Conservation (phyloP, 2,888 invertebrate species). For the Caenorhabditis sinica region DNA sequence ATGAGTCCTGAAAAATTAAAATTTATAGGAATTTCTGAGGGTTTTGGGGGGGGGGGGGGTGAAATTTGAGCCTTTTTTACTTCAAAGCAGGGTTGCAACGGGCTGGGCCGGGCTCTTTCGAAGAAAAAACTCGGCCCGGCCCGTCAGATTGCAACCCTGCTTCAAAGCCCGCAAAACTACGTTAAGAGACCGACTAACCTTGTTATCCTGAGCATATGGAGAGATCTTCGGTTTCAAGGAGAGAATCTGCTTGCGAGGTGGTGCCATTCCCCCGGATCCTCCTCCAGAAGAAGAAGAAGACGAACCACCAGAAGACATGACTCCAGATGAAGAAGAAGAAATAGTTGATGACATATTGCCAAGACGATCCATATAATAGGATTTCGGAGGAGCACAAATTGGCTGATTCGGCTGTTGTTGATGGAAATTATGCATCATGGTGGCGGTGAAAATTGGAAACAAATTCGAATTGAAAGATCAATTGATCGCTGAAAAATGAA, state of each 20-base stretch:
- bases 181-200: neutral
- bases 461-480: neutral
- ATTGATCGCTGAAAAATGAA: neutral
- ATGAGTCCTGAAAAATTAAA: slow-evolving; percentile 26
- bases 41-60: too few relatives aligned
- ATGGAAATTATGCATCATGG: neutral
- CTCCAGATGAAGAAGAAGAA: slow-evolving; percentile 14
- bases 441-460: too few relatives aligned
- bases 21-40: neutral
- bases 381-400: neutral
- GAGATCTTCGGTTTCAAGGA: slow-evolving; percentile 54
- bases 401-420: neutral
- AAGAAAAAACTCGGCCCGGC: too few relatives aligned
- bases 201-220: slow-evolving; percentile 38
- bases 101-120: too few relatives aligned
- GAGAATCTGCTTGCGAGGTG: slow-evolving; percentile 52
- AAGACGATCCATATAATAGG: slow-evolving; percentile 57
- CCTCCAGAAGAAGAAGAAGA: slow-evolving; percentile 4
- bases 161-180: too few relatives aligned
- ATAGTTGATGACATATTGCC: slow-evolving; percentile 42
- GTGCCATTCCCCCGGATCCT: too few relatives aligned
- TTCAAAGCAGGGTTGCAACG: too few relatives aligned
- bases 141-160: too few relatives aligned
- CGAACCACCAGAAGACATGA: slow-evolving; percentile 31
- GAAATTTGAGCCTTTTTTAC: too few relatives aligned